Percentiles rank a stretch among this genome's conserved stretches.
Conservation (phyloP, 2,797 vertebrate genomes). For the Poeciliopsis turneri region DNA sequence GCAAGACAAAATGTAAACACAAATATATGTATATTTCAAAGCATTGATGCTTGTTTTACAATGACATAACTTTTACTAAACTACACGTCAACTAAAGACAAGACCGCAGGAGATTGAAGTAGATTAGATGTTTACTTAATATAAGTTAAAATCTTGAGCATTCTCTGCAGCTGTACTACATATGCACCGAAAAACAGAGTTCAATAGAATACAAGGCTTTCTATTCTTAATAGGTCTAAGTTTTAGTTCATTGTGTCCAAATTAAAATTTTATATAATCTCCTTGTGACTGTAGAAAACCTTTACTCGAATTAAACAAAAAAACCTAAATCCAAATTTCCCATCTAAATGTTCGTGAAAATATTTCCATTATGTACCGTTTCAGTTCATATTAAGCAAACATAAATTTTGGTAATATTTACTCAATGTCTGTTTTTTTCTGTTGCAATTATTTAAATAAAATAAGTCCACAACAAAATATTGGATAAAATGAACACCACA, state of each 20-base stretch:
- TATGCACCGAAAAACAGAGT: neutral
- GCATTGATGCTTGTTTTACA: neutral
- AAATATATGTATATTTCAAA: neutral
- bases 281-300: neutral
- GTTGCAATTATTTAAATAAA: neutral
- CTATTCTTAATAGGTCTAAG: slow-evolving; percentile 4
- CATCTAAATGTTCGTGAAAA: neutral
- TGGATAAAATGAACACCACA: neutral
- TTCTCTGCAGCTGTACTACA: slow-evolving; percentile 1
- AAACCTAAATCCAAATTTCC: neutral
- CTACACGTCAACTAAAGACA: neutral
- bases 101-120: neutral
- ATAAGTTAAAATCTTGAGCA: neutral
- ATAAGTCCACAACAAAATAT: neutral
- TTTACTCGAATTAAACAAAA: neutral
- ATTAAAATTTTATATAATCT: slow-evolving; percentile 26
- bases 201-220: neutral
- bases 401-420: neutral
- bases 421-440: neutral
- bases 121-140: neutral
- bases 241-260: slow-evolving; percentile 18
- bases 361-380: neutral
- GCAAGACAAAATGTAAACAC: neutral
- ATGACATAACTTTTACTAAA: neutral
- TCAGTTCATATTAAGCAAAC: neutral